Conservation (phyloP, 1,140 invertebrate genomes). For the Bemisia tabaci region DNA sequence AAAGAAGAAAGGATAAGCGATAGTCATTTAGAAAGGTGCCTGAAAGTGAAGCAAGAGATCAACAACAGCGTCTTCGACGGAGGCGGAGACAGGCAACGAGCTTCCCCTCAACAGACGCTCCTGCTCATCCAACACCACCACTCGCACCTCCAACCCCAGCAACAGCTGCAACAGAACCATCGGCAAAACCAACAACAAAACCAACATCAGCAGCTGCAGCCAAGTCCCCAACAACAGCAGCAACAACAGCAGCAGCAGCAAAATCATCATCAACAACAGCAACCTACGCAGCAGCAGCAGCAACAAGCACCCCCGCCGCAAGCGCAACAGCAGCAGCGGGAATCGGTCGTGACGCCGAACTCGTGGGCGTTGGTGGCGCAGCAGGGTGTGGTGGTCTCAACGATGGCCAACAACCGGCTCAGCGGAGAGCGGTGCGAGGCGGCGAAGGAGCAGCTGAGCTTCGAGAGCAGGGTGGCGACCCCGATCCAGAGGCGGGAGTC, state of each 20-base stretch:
- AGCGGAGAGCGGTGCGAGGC: neutral
- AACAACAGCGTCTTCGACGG: constrained; percentile 40
- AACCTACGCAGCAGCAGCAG: no score
- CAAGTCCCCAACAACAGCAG: neutral
- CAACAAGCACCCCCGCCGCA: constrained; percentile 11
- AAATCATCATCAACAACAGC: no score
- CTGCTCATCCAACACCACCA: no score
- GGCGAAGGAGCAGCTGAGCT: neutral
- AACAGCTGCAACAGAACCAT: constrained; percentile 20
- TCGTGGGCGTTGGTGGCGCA: constrained; percentile 3
- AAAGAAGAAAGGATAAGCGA: constrained; percentile 27
- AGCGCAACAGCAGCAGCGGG: constrained; percentile 6
- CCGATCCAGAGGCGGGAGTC: constrained; percentile 16
- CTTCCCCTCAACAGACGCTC: no score
- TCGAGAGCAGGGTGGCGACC: neutral
- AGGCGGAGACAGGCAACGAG: no score
- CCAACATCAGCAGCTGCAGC: constrained; percentile 5
- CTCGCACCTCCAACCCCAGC: constrained; percentile 18
- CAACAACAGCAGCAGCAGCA: no score
- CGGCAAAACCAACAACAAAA: constrained; percentile 7
- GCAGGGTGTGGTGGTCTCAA: constrained; percentile 1
- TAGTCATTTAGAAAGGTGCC: constrained; percentile 32
- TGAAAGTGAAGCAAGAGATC: constrained; percentile 35
- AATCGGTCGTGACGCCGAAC: constrained; percentile 9
- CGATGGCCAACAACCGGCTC: constrained; percentile 1